A percentile compares a stretch with the other conserved stretches of the same genome.
Conservation (phyloP, 2,888 invertebrate species). For the Podotricha telesiphe region DNA sequence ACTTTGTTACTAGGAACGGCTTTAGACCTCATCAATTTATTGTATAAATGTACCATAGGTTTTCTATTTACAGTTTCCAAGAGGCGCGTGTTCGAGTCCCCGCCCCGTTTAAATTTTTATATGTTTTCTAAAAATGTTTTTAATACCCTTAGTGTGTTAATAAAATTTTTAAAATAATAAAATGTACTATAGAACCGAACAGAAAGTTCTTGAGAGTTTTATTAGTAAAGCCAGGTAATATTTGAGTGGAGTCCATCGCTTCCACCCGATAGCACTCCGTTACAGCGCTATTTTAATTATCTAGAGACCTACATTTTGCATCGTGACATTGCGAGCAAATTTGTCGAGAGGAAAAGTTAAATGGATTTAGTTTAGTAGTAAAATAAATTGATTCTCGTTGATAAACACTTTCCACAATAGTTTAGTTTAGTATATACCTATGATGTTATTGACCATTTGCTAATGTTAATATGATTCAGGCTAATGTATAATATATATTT, state of each 20-base stretch:
- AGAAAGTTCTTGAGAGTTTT: slow-evolving; percentile 18
- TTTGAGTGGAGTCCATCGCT: slow-evolving; percentile 24
- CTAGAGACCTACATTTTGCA: slow-evolving; percentile 9
- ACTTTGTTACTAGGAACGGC: too few relatives aligned
- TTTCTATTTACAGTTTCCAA: too few relatives aligned
- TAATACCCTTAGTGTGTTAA: too few relatives aligned
- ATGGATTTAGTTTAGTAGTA: slow-evolving; percentile 7
- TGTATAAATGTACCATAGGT: too few relatives aligned
- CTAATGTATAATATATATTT: too few relatives aligned
- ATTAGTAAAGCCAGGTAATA: slow-evolving; percentile 15
- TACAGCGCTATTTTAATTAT: slow-evolving; percentile 24
- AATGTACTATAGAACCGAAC: not conserved
- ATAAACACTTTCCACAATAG: not conserved
- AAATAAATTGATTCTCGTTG: not conserved
- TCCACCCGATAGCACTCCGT: slow-evolving; percentile 21
- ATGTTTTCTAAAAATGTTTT: too few relatives aligned
- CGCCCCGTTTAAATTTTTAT: too few relatives aligned
- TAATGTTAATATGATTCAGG: not conserved
- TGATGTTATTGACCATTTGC: too few relatives aligned
- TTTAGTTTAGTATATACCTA: not conserved
- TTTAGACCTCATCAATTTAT: too few relatives aligned
- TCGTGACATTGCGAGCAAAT: slow-evolving; percentile 8
- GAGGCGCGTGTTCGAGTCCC: too few relatives aligned
- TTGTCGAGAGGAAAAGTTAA: slow-evolving; percentile 10
- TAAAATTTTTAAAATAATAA: not conserved